Evolutionary conservation across 2,888 invertebrate species (phyloP), one percentile per base, ranked within the genome.

Genomic region (Anorthoa munda): DNA sequence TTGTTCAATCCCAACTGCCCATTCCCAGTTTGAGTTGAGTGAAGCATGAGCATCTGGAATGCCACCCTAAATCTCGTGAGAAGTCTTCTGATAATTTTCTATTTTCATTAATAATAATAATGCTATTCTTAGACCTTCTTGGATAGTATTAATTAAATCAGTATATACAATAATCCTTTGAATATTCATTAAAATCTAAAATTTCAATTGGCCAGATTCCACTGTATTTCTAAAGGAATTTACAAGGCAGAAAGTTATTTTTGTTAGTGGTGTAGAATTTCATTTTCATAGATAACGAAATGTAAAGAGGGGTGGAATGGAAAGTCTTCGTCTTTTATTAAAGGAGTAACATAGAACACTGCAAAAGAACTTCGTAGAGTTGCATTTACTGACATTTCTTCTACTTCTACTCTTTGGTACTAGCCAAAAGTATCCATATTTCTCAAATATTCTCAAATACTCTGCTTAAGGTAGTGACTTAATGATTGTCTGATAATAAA

Each of bases 151-250:
- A 45, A 69, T 77, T 61, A 45, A 69, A 58, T 65, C 61, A 48
- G 68, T 26, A 51, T 56, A 64, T 56, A 0, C 55, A 67, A 55
- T 76, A 82, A 77, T 50, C 60, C 2, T 11, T 66, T 82, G 79
- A 79, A 82, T 82, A 79, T 79, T 82, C 53, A 79, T 82, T 58
- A 31, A 26, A 61, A 77, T 58, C 17, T 48, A 13, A 45, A 61
- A 55, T 67, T 80, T 59, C 59, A 64, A 81, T 65, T 65, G 13
- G 5, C 9, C 23, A 51, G 65, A 64, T 56, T 65, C 17, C n/a
- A n/a, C 23, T 65, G 31, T 81, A 75, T 64, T 72, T 74, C 5
- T 56, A 21, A 55, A 12, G 13, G 12, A 59, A 64, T 50, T 50
- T 45, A 45, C 1, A 67, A 45, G 26, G 39, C 4, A 2, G 1